Evolutionary conservation across 2,113 vertebrate genomes (phyloP).

Genomic region (Sterrhoptilus dennistouni): DNA sequence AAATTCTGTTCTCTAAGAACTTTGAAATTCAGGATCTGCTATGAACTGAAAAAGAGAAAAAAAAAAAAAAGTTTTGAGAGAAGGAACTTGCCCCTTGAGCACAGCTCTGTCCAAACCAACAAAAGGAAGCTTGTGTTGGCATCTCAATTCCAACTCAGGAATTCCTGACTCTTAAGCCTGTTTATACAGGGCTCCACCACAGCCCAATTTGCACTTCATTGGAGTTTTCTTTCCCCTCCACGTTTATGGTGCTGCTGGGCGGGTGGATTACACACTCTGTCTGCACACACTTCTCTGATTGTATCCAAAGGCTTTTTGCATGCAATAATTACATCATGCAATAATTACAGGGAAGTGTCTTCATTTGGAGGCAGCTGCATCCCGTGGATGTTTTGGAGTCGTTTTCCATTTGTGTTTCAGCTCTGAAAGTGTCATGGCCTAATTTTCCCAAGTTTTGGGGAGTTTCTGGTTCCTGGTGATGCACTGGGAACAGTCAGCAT

Average conservation of each 20-base stretch:
- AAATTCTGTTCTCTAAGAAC: background rate
- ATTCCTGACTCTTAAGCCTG: constrained; percentile 68
- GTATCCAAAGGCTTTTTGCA: background rate
- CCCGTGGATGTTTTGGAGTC: background rate
- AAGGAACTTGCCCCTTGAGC: constrained; percentile 4
- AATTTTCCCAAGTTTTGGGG: background rate
- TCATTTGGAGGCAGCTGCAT: background rate
- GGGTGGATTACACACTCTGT: background rate
- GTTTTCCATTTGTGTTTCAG: background rate
- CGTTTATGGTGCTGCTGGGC: background rate
- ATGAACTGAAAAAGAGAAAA: background rate
- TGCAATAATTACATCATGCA: background rate
- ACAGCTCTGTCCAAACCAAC: constrained; percentile 33
- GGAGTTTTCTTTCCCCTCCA: background rate
- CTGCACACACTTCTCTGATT: background rate
- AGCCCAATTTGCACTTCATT: constrained; percentile 63
- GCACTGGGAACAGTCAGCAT: fast-evolving
- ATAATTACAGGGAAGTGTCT: background rate
- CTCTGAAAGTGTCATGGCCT: background rate
- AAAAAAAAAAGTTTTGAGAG: background rate
- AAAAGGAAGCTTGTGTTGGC: constrained; percentile 67
- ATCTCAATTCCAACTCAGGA: constrained; percentile 37
- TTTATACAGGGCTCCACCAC: constrained; percentile 57
- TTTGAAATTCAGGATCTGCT: background rate
- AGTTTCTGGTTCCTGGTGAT: background rate